Evolutionary conservation across 2,113 vertebrate species (phyloP).

Genomic region (Talpa occidentalis): DNA sequence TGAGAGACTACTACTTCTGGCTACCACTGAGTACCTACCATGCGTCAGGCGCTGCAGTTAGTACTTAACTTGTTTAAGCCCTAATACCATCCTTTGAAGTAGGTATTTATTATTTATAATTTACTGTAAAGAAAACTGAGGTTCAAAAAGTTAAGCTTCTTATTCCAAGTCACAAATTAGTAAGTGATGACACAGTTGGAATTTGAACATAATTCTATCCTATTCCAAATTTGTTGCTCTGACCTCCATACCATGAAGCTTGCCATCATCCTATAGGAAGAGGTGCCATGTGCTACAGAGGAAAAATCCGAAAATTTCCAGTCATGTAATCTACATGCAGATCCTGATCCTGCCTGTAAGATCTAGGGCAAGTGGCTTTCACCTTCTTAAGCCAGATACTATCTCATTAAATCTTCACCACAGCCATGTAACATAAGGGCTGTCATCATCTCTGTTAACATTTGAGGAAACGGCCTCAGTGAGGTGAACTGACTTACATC

Average conservation of each 20-base stretch:
- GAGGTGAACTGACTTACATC: not conserved
- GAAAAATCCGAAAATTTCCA: not conserved
- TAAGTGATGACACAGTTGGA: not conserved
- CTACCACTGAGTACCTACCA: not conserved
- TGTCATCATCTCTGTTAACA: not conserved
- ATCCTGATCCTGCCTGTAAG: not conserved
- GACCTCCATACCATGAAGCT: not conserved
- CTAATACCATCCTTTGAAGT: slow-evolving; percentile 2
- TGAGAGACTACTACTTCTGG: not conserved
- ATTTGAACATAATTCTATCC: slow-evolving; percentile 38
- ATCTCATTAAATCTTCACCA: slow-evolving; percentile 16
- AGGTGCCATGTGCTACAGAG: not conserved
- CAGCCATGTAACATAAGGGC: not conserved
- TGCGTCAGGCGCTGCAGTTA: not conserved
- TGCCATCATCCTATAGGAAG: not conserved
- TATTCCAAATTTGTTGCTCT: not conserved
- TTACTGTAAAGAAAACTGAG: slow-evolving; percentile 43
- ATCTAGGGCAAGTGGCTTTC: not conserved
- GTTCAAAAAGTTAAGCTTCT: slow-evolving; percentile 24
- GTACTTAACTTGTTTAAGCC: slow-evolving; percentile 3
- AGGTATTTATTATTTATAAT: slow-evolving; percentile 1
- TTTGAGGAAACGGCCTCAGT: not conserved
- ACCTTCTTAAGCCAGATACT: not conserved
- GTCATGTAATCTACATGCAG: not conserved
- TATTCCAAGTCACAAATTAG: not conserved